phyloP scores from a whole-genome alignment of 2,797 vertebrate genomes.

The Margarornis squamiger region DNA sequence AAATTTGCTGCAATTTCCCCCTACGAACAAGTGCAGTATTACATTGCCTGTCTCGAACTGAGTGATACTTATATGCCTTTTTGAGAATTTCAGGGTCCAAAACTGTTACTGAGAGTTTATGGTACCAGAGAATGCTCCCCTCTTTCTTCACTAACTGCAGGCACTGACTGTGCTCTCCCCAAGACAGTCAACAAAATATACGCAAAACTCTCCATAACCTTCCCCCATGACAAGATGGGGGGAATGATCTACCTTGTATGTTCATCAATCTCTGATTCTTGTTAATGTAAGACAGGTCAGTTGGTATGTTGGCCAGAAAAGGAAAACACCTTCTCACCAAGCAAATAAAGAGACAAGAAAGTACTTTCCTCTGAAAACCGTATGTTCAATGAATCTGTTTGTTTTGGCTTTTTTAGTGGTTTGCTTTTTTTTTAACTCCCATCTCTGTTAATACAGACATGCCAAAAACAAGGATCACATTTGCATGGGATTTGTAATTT shows the following conservation, averaged over 20 bases:
- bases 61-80: accelerated
- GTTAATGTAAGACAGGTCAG: background rate
- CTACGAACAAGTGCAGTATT: background rate
- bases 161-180: background rate
- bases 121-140: background rate
- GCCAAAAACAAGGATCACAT: background rate
- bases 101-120: background rate
- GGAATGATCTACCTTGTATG: background rate
- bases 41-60: accelerated
- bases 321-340: background rate
- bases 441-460: background rate
- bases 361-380: background rate
- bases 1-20: background rate
- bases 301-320: background rate
- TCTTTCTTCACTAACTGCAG: background rate
- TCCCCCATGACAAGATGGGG: background rate
- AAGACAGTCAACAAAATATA: background rate
- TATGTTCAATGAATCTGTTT: background rate
- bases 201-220: background rate
- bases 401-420: background rate
- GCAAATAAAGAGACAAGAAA: background rate
- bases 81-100: background rate
- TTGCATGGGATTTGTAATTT: background rate
- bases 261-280: background rate
- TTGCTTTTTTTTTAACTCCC: background rate